phyloP scores from a whole-genome alignment of 1,140 invertebrate genomes.

The Sarcophaga peregrina region DNA sequence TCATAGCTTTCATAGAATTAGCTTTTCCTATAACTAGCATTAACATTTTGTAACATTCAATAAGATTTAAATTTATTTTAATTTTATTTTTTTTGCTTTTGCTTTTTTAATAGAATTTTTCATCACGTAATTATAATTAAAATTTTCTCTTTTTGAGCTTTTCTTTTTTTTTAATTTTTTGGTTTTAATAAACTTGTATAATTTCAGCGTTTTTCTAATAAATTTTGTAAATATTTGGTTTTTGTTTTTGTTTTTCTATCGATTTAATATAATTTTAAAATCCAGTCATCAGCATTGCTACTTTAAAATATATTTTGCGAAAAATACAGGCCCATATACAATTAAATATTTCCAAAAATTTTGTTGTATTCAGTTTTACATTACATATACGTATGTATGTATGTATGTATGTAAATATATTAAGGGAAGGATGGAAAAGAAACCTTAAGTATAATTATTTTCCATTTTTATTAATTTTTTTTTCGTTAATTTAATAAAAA shows the following conservation, averaged over 20 bases:
- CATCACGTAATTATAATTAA: constrained; percentile 12
- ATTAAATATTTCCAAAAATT: too few relatives aligned
- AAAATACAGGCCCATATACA: too few relatives aligned
- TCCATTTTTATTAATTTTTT: background rate
- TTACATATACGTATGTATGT: too few relatives aligned
- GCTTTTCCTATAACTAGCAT: constrained; percentile 1
- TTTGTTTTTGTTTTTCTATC: background rate
- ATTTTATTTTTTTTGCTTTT: background rate
- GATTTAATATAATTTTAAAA: background rate
- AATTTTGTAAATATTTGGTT: background rate
- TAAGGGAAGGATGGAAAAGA: background rate
- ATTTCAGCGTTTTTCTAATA: background rate
- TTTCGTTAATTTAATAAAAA: too few relatives aligned
- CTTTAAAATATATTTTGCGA: too few relatives aligned
- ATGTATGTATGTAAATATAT: background rate
- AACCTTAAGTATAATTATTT: background rate
- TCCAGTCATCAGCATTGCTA: background rate
- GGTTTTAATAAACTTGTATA: background rate
- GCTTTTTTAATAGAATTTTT: background rate
- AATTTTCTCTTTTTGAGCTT: background rate
- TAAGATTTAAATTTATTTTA: constrained; percentile 1
- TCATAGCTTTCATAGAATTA: background rate
- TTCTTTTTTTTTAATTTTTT: too few relatives aligned
- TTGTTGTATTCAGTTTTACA: too few relatives aligned
- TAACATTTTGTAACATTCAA: constrained; percentile 20